These are phyloP conservation scores for Lycia hirtaria DNA, from an alignment of 2,888 invertebrate species.

Conservation along the genomic window DNA sequence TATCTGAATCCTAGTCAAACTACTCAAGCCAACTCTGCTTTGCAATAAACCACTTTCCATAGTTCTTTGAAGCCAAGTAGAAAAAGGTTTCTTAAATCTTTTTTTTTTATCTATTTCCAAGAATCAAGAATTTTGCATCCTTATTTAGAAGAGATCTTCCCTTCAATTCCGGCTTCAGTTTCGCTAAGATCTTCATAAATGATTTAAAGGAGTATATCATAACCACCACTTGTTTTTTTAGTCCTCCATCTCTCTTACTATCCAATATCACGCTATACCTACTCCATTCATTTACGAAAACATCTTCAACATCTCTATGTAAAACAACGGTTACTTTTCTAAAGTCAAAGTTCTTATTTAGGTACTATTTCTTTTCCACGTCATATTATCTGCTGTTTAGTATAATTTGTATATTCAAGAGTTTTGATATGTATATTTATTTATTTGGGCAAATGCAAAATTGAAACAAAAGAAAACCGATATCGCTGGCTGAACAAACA, in stretches of 20 bases:
- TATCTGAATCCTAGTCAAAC: constrained; percentile 40
- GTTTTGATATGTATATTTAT: too few relatives aligned
- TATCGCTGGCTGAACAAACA: constrained; percentile 14
- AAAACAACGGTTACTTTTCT: constrained; percentile 55
- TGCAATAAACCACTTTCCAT: constrained; percentile 66
- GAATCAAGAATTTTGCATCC: constrained; percentile 59
- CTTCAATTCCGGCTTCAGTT: constrained; percentile 62
- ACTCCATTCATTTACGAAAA: constrained; percentile 51
- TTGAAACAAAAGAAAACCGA: constrained; percentile 28
- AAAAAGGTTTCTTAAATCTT: constrained; percentile 54
- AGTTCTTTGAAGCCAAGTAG: constrained; percentile 63
- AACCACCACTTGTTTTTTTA: constrained; percentile 62
- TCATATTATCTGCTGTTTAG: constrained; percentile 46
- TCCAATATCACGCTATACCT: constrained; percentile 63
- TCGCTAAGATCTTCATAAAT: constrained; percentile 54
- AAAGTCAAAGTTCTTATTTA: constrained; percentile 60
- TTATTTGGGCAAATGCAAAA: constrained; percentile 31
- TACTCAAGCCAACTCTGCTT: constrained; percentile 49
- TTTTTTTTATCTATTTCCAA: constrained; percentile 51
- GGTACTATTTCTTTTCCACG: constrained; percentile 59
- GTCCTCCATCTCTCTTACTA: constrained; percentile 49
- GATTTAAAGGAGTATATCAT: constrained; percentile 59
- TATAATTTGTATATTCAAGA: constrained; percentile 25
- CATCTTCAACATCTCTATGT: constrained; percentile 56
- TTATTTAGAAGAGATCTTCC: constrained; percentile 62